Base-by-base conservation (phyloP, 2,797 vertebrate genomes). In the Chanos chanos region DNA sequence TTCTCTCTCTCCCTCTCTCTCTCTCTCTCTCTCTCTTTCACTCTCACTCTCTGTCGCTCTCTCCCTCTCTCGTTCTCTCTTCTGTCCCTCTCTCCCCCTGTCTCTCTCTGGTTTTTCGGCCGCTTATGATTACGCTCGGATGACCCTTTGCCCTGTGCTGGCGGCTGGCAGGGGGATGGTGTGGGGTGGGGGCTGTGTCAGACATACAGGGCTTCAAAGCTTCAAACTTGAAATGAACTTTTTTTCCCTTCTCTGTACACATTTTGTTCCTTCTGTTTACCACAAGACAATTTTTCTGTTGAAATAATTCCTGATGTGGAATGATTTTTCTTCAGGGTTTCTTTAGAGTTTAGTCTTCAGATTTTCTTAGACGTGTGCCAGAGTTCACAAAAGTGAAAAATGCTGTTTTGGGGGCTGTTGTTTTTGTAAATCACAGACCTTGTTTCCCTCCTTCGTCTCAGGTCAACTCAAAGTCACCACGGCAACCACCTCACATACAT, bases 71-170 rank as follows among this genome's bases (percentile, higher is more conserved):
- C 34, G 19, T 31, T 48, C 22, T 31, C 22, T 55, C 31, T 47
- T 61, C 50, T 16, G 9, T 39, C 39, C 19, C 52, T 59, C 27
- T 2, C 49, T 9, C 50, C 22, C 44, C 25, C 45, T 2, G 40
- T 56, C 19, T 41, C 40, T 53, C 47, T n/a, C n/a, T n/a, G n/a
- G n/a, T n/a, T n/a, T n/a, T n/a, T n/a, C n/a, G n/a, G n/a, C n/a
- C n/a, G n/a, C n/a, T n/a, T n/a, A 47, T 68, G 70, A 75, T 73
- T 67, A 64, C 56, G 64, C 72, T 72, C 37, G 40, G 16, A 43
- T 30, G 15, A 27, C 33, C 36, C 66, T 70, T 18, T 24, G 40
- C 67, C 64, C 69, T 70, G 49, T 43, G 24, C 47, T 44, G 49
- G 60, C 54, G 67, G 28, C 49, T 60, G 30, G 58, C 25, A 52